Conservation (phyloP, 2,888 invertebrate species). For the Anthrax anthrax region DNA sequence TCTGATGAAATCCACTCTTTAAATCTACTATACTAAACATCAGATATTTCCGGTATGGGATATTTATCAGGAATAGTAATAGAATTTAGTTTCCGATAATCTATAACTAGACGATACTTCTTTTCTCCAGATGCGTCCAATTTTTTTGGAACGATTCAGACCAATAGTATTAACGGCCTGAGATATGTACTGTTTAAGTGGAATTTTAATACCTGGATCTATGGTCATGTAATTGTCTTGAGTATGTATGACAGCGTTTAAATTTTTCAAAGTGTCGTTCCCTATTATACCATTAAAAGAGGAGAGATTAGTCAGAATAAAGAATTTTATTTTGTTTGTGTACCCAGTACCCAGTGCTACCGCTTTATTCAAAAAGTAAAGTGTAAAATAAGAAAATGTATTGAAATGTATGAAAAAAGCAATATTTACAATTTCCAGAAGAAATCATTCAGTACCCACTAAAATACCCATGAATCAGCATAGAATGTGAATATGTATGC, state of each 20-base stretch:
- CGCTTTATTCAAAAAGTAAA: no score
- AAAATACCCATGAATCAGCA: no score
- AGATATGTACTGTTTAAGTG: slow-evolving; percentile 1
- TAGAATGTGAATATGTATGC: no score
- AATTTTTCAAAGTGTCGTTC: not conserved
- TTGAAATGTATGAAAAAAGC: no score
- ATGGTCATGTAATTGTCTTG: not conserved
- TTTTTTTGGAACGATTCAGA: slow-evolving; percentile 7
- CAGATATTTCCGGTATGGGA: slow-evolving; percentile 7
- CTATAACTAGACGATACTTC: slow-evolving; percentile 8
- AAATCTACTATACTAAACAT: not conserved
- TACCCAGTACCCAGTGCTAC: no score
- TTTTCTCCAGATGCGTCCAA: slow-evolving; percentile 5
- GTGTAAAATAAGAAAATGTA: no score
- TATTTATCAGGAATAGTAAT: slow-evolving; percentile 7
- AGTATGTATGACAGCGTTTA: not conserved
- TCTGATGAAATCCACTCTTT: not conserved
- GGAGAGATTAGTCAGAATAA: not conserved
- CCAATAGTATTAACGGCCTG: slow-evolving; percentile 3
- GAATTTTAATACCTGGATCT: not conserved
- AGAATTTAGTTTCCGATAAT: slow-evolving; percentile 8
- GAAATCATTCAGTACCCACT: no score
- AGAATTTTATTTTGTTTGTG: not conserved
- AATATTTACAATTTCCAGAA: no score
- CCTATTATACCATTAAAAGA: slow-evolving; percentile 1